Base-by-base conservation (phyloP, 2,797 vertebrate genomes). In the Sebastes trivittatus region DNA sequence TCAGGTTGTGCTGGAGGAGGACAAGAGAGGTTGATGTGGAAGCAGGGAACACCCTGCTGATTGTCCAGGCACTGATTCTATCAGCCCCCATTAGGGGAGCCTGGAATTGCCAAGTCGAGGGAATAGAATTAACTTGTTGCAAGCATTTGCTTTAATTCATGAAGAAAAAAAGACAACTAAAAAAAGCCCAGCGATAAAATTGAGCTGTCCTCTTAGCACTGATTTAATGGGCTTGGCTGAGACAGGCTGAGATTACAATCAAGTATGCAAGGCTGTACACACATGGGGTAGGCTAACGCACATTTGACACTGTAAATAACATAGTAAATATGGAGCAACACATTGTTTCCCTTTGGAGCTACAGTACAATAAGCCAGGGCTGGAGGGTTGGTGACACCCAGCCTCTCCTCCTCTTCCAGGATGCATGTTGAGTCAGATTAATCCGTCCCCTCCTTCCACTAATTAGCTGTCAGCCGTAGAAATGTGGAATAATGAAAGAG, bases 1-100 rank as follows among this genome's bases (percentile, higher is more conserved):
- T 89, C 85, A 77, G 67, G 62, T 67, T 72, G 74, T 55, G 82
- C 80, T 62, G 30, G 79, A 82, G 36, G 68, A 85, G 75, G 69
- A 80, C 78, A 80, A 71, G 61, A 65, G 56, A 38, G 78, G 80
- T 83, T 78, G 84, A 78, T 68, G 54, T 72, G 62, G 73, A 74
- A 74, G 80, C 59, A 52, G 83, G 87, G 80, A 88, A 81, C 86
- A 87, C 82, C 88, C 89, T 74, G 88, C 83, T 91, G 93, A 90
- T 90, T 89, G 92, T 87, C 77, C 83, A 81, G 84, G 78, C 84
- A 60, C 90, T 69, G 91, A 93, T 90, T 89, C 87, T 88, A 92
- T 93, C 91, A 83, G 85, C 3, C 46, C 34, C 77, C 79, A 90
- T 92, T 91, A 92, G 81, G 74, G 72, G 56, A 75, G 81, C 75